Conservation (phyloP, 1,140 invertebrate genomes). For the Heterodera carotae region DNA sequence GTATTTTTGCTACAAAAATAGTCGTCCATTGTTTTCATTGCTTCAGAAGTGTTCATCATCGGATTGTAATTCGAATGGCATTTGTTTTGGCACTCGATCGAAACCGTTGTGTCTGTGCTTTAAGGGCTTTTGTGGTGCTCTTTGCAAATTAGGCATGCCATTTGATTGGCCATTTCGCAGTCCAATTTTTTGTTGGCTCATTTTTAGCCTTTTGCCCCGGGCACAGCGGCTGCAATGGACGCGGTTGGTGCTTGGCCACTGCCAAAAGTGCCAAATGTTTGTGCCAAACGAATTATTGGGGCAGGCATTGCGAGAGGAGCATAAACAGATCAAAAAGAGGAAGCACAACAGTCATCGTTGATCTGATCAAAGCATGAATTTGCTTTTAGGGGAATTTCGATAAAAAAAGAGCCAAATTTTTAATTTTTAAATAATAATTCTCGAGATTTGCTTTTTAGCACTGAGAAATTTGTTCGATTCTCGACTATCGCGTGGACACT, state of each 20-base stretch:
- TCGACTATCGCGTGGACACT: too few species aligned
- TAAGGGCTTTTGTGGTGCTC: constrained; percentile 15
- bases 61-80: constrained; percentile 23
- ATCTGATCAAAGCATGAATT: too few species aligned
- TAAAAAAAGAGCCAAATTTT: too few species aligned
- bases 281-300: neutral
- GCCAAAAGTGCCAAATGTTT: neutral
- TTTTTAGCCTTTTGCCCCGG: constrained; percentile 12
- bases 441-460: too few species aligned
- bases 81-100: constrained; percentile 7
- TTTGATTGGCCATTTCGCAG: neutral
- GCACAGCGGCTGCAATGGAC: constrained; percentile 12
- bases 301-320: constrained; percentile 10
- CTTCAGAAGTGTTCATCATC: neutral
- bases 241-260: constrained; percentile 29
- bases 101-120: constrained; percentile 10
- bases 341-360: too few species aligned
- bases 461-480: too few species aligned
- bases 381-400: too few species aligned
- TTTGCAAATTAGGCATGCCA: constrained; percentile 10
- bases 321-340: neutral
- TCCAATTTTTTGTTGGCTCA: neutral
- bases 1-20: neutral
- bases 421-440: too few species aligned
- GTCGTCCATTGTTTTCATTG: neutral